These are phyloP conservation scores for Miichthys miiuy DNA, from an alignment of 2,797 vertebrate species.

Conservation along the genomic window DNA sequence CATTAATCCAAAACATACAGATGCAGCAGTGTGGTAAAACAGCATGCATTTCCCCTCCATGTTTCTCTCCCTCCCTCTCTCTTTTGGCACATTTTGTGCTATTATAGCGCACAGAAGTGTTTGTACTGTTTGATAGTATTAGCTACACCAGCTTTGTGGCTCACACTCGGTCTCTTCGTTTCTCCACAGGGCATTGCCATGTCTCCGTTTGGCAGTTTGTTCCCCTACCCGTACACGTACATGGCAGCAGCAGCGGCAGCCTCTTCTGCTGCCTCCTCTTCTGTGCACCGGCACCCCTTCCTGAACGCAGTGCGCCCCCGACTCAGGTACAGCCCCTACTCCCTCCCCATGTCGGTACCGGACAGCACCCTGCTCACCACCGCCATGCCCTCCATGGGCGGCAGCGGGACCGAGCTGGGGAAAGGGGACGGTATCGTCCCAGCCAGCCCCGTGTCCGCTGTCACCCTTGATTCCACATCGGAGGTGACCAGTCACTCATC, in stretches of 20 bases:
- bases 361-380: slow-evolving; percentile 92
- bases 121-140: neutral
- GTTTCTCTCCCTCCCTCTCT: neutral
- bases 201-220: slow-evolving; percentile 95
- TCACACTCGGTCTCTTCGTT: slow-evolving; percentile 39
- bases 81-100: neutral
- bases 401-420: slow-evolving; percentile 79
- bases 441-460: slow-evolving; percentile 87
- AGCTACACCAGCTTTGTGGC: neutral
- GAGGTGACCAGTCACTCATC: slow-evolving; percentile 95
- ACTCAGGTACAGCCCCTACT: slow-evolving; percentile 96
- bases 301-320: slow-evolving; percentile 93
- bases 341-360: slow-evolving; percentile 90
- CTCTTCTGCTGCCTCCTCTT: slow-evolving; percentile 90
- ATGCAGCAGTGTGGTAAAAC: neutral
- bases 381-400: slow-evolving; percentile 85
- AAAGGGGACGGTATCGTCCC: slow-evolving; percentile 85
- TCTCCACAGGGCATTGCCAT: slow-evolving; percentile 92
- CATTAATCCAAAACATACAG: slow-evolving; percentile 8
- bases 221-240: slow-evolving; percentile 97
- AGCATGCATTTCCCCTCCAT: neutral
- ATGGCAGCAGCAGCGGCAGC: slow-evolving; percentile 95
- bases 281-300: slow-evolving; percentile 94
- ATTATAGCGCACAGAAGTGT: neutral
- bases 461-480: slow-evolving; percentile 92